Base-by-base conservation (phyloP, 2,113 vertebrate genomes). In the Microtus montanus region DNA sequence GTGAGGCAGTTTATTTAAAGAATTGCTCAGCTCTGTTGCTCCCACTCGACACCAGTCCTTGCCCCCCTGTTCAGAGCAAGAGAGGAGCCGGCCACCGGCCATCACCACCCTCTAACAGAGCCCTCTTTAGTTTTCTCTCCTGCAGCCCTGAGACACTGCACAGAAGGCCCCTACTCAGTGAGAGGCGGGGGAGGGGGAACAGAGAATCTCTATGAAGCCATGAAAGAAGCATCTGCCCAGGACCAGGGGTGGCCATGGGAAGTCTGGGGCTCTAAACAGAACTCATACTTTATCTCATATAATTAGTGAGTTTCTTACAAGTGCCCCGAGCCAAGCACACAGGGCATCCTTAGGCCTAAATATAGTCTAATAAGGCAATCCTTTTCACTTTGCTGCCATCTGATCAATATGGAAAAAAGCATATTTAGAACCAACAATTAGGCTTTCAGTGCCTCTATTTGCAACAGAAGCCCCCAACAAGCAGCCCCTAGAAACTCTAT, bases 341-440 rank as follows among this genome's bases (percentile, higher is more conserved):
- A 75, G 94, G 94, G 64, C 89, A 26, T 7, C 7, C 92, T 91
- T 52, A 63, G 47, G 95, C 93, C 93, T 87, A 84, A 90, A 58
- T 71, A 49, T 79, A 96, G 91, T 77, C 93, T 94, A 93, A 96
- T 87, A 90, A 96, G 93, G 85, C 58, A 47, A 79, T 79, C 77
- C 87, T 93, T 93, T 93, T 80, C 93, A 94, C 87, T 68, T 71
- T 20, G 0, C 52, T 82, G 91, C 87, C 89, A 82, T 52, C 86
- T 89, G 93, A 94, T 96, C 97, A 71, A 95, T 89, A 93, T 90
- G 75, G 84, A 64, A 92, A 87, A 19, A 77, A 88, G 95, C 71
- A 52, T 93, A 94, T 96, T 96, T 96, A 93, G 90, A 95, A 95
- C 80, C 84, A 92, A 91, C 96, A 95, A 94, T 90, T 86, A 82